These are phyloP conservation scores for Lynx canadensis DNA, from an alignment of 2,113 vertebrate species.

Conservation along the genomic window DNA sequence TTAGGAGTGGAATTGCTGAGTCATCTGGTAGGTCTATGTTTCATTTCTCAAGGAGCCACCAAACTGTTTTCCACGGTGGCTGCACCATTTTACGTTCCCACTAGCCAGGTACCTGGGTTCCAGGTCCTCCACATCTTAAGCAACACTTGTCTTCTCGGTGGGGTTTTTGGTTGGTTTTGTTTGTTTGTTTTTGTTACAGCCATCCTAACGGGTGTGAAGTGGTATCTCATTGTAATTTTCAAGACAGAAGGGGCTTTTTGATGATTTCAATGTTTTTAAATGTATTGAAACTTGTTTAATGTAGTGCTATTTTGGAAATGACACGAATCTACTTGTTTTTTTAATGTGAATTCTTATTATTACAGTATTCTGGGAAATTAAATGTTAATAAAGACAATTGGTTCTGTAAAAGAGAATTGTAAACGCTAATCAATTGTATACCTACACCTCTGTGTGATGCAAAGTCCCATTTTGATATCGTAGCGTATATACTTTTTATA, in stretches of 20 bases:
- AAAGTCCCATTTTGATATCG: neutral
- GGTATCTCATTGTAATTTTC: neutral
- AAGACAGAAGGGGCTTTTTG: neutral
- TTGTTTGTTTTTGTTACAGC: neutral
- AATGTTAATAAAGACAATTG: neutral
- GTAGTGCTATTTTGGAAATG: neutral
- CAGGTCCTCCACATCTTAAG: neutral
- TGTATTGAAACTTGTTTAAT: neutral
- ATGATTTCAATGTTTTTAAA: neutral
- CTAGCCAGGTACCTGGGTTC: neutral
- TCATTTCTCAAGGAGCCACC: neutral
- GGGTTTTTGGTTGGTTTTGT: neutral
- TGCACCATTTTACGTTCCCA: neutral
- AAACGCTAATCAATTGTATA: neutral
- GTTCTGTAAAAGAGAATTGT: neutral
- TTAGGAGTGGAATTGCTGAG: neutral
- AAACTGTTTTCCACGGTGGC: neutral
- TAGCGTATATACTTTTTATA: neutral
- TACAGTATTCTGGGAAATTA: neutral
- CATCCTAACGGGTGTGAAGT: neutral
- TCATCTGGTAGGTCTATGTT: neutral
- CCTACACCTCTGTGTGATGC: neutral
- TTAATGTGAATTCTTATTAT: conserved; percentile 4
- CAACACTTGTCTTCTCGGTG: neutral
- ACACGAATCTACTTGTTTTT: neutral